Evolutionary conservation across 2,888 invertebrate species (phyloP).

Genomic region (Noctua janthina): DNA sequence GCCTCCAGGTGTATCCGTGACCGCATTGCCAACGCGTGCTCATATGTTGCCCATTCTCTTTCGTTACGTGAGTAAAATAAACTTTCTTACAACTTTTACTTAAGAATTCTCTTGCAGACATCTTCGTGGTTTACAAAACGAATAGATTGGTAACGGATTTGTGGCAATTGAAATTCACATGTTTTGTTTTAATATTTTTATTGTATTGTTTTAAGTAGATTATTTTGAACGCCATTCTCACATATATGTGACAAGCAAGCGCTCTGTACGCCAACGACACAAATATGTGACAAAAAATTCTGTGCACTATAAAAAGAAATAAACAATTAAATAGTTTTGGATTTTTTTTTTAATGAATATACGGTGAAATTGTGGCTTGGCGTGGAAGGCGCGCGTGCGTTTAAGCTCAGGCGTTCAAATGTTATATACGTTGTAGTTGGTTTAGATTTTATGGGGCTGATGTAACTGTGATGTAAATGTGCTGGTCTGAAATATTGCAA

Average conservation of each 20-base stretch:
- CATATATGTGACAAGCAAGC: no score
- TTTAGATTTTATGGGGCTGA: background rate
- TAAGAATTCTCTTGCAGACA: slow-evolving; percentile 70
- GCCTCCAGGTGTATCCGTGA: slow-evolving; percentile 82
- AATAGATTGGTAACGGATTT: slow-evolving; percentile 74
- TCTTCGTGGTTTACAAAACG: slow-evolving; percentile 72
- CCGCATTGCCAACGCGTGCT: slow-evolving; percentile 84
- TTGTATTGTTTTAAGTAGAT: background rate
- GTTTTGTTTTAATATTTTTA: background rate
- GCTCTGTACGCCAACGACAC: no score
- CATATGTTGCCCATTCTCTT: slow-evolving; percentile 85
- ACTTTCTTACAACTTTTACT: slow-evolving; percentile 78
- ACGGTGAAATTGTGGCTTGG: no score
- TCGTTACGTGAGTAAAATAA: slow-evolving; percentile 81
- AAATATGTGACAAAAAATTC: no score
- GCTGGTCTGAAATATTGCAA: background rate
- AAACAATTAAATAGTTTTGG: no score
- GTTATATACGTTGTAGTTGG: background rate
- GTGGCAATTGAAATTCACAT: slow-evolving; percentile 55
- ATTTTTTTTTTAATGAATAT: no score
- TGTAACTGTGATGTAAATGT: background rate
- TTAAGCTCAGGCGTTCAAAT: no score
- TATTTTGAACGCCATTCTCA: no score
- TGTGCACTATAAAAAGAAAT: no score
- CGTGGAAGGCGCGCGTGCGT: no score